phyloP scores from a whole-genome alignment of 2,113 vertebrate species.

The Thamnophis sirtalis region DNA sequence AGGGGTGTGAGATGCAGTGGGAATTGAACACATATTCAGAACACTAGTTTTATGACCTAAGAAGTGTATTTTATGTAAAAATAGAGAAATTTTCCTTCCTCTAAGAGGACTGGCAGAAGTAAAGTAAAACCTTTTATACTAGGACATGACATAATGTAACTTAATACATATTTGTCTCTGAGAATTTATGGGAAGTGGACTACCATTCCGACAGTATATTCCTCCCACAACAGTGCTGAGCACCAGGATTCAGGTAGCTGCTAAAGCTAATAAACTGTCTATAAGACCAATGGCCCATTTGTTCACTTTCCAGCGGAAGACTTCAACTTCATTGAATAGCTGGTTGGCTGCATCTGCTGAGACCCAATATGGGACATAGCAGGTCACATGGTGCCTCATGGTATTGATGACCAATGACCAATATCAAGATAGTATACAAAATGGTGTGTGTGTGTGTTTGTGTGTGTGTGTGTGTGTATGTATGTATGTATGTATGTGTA shows the following conservation, averaged over 20 bases:
- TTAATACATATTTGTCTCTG: neutral
- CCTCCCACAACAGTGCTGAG: too few relatives aligned
- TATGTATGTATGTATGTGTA: too few relatives aligned
- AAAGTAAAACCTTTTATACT: neutral
- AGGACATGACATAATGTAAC: neutral
- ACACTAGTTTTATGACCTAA: neutral
- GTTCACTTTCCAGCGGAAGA: too few relatives aligned
- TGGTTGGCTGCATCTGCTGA: too few relatives aligned
- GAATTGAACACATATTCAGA: neutral
- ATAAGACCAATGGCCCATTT: too few relatives aligned
- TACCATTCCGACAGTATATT: neutral
- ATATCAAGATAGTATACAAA: neutral
- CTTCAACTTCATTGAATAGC: too few relatives aligned
- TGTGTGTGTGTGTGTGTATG: too few relatives aligned
- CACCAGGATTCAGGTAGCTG: too few relatives aligned
- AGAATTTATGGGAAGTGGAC: neutral
- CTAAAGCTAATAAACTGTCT: too few relatives aligned
- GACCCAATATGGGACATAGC: too few relatives aligned
- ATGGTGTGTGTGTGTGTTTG: neutral
- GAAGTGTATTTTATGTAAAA: neutral
- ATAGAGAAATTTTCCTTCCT: neutral
- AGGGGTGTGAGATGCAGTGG: neutral
- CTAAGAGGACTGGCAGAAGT: neutral
- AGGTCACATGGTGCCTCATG: too few relatives aligned
- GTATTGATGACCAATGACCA: too few relatives aligned